phyloP scores from a whole-genome alignment of 2,113 vertebrate genomes.

The Ciconia stormi region DNA sequence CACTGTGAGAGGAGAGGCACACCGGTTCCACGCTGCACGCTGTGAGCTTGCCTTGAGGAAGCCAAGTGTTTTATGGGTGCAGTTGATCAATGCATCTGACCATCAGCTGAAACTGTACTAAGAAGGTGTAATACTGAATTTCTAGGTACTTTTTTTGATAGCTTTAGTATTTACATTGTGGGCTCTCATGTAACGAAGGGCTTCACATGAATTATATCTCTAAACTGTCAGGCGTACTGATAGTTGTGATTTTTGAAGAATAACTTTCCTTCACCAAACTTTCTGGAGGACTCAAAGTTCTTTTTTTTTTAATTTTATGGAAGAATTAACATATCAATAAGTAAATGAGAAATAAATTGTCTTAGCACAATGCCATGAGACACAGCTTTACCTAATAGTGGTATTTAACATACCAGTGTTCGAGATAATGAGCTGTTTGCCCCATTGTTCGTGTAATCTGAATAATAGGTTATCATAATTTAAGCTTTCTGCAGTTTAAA shows the following conservation, averaged over 20 bases:
- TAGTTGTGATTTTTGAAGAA: neutral
- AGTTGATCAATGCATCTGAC: neutral
- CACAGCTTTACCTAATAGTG: neutral
- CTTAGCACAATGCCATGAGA: neutral
- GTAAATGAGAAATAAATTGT: neutral
- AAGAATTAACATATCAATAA: neutral
- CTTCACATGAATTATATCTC: neutral
- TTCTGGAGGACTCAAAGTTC: neutral
- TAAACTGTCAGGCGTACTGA: neutral
- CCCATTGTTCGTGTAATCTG: neutral
- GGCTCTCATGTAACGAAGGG: neutral
- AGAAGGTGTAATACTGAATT: neutral
- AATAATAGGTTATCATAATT: neutral
- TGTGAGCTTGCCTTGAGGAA: neutral
- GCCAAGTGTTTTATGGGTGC: neutral
- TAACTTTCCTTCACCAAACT: neutral
- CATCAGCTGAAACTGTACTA: neutral
- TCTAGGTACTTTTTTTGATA: neutral
- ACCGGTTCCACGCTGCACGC: rapidly evolving
- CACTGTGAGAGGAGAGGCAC: neutral
- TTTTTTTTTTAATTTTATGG: neutral
- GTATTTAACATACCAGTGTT: neutral
- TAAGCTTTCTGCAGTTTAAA: neutral
- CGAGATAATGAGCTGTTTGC: neutral
- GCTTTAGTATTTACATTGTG: neutral